Percentiles rank a stretch among this genome's conserved stretches.
These are phyloP conservation scores for Magallana ariakensis DNA, from an alignment of 1,140 invertebrate genomes.

Conservation along the genomic window DNA sequence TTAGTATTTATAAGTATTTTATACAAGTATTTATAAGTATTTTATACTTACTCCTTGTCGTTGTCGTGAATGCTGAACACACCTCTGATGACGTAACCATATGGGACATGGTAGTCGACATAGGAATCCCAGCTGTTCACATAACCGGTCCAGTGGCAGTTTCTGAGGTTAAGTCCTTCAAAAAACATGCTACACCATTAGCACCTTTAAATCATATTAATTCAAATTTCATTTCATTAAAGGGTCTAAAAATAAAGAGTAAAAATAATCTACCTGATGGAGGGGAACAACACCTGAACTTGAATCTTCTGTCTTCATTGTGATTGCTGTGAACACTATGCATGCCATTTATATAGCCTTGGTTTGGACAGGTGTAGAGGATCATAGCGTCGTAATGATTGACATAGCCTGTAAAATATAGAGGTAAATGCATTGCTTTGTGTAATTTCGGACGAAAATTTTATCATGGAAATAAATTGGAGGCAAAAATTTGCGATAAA, in stretches of 20 bases:
- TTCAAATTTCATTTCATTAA: too few species aligned
- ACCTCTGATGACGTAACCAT: not conserved
- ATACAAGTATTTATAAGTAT: too few species aligned
- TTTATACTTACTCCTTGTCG: slow-evolving; percentile 12
- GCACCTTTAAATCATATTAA: too few species aligned
- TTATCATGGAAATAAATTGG: too few species aligned
- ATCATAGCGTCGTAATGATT: not conserved
- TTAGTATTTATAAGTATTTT: too few species aligned
- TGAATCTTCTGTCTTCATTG: not conserved
- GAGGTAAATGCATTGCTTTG: too few species aligned
- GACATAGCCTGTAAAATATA: not conserved
- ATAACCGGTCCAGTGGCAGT: slow-evolving; percentile 28
- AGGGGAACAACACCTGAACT: not conserved
- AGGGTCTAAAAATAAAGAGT: too few species aligned
- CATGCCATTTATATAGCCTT: not conserved
- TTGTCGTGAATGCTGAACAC: slow-evolving; percentile 38
- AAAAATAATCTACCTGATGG: not conserved
- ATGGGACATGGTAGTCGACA: not conserved
- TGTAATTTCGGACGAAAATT: too few species aligned
- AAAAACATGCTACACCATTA: too few species aligned
- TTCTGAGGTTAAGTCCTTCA: not conserved
- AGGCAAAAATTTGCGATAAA: too few species aligned
- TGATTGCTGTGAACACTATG: not conserved
- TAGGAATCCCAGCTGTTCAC: not conserved
- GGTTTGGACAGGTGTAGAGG: not conserved